A percentile compares a stretch with the other conserved stretches of the same genome.
These are phyloP conservation scores for Elysia chlorotica DNA, from an alignment of 1,140 invertebrate genomes.

Conservation along the genomic window DNA sequence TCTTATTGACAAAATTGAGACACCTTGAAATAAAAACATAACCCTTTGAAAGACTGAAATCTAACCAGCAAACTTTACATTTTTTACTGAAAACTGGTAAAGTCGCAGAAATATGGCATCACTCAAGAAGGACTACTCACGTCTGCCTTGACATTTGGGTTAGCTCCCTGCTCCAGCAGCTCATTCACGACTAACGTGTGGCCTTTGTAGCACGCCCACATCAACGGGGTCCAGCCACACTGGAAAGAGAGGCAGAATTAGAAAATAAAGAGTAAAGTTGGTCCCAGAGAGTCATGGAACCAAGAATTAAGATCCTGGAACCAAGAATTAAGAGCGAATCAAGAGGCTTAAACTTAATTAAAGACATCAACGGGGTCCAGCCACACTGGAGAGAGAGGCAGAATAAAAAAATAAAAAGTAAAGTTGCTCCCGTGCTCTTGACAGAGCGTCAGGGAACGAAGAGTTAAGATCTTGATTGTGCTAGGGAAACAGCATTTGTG, in stretches of 20 bases:
- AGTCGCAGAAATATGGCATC: too few relatives aligned
- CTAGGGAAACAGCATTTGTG: too few relatives aligned
- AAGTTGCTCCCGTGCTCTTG: too few relatives aligned
- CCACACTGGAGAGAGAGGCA: constrained; percentile 73
- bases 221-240: constrained; percentile 95
- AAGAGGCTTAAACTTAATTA: not conserved
- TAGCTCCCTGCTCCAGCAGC: constrained; percentile 86
- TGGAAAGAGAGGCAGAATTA: constrained; percentile 61
- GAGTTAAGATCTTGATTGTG: too few relatives aligned
- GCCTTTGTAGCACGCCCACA: constrained; percentile 98
- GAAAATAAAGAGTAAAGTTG: not conserved
- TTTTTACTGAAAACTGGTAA: too few relatives aligned
- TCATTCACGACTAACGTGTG: constrained; percentile 77
- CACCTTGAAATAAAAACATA: too few relatives aligned
- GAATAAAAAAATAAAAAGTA: not conserved
- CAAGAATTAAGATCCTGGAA: not conserved
- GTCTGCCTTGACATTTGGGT: constrained; percentile 94
- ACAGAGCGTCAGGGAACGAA: too few relatives aligned
- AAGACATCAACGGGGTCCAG: constrained; percentile 93
- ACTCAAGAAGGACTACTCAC: constrained; percentile 42
- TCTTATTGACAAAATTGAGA: too few relatives aligned
- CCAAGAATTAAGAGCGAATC: not conserved
- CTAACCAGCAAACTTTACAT: too few relatives aligned
- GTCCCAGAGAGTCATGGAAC: not conserved
- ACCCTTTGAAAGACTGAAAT: too few relatives aligned